phyloP scores from a whole-genome alignment of 64 coral and sea anemone genomes.

The Orbicella faveolata region DNA sequence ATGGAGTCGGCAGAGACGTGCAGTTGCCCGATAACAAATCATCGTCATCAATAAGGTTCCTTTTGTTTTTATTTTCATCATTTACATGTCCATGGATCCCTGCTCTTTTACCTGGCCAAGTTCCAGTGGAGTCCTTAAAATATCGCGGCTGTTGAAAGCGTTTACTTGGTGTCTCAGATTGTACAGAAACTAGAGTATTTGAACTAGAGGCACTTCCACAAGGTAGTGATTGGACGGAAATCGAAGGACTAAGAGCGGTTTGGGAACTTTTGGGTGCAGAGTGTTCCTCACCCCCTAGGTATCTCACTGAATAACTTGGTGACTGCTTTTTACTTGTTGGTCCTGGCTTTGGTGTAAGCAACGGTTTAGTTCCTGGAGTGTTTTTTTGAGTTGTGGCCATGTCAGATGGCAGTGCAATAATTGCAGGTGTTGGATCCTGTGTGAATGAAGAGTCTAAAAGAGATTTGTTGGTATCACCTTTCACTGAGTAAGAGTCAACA shows the following conservation, averaged over 20 bases:
- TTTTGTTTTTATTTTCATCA: neutral
- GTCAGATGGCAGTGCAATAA: neutral
- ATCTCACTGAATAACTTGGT: conserved; percentile 25
- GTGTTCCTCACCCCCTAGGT: neutral
- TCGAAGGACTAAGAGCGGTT: neutral
- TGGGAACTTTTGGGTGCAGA: neutral
- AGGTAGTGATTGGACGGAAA: neutral
- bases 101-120: neutral
- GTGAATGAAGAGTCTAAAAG: conserved; percentile 70
- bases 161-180: neutral
- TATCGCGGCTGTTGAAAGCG: neutral
- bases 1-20: conserved; percentile 33
- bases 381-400: neutral
- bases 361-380: neutral
- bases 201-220: neutral
- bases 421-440: conserved; percentile 44
- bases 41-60: neutral
- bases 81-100: neutral
- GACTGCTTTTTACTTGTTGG: neutral
- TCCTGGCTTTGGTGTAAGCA: neutral
- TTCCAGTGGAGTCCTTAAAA: neutral
- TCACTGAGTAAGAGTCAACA: neutral
- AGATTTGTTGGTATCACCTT: neutral
- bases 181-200: neutral
- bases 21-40: conserved; percentile 28